A percentile compares a stretch with the other conserved stretches of the same genome.
phyloP scores from a whole-genome alignment of 2,113 vertebrate genomes.

The Brachyhypopomus gauderio region DNA sequence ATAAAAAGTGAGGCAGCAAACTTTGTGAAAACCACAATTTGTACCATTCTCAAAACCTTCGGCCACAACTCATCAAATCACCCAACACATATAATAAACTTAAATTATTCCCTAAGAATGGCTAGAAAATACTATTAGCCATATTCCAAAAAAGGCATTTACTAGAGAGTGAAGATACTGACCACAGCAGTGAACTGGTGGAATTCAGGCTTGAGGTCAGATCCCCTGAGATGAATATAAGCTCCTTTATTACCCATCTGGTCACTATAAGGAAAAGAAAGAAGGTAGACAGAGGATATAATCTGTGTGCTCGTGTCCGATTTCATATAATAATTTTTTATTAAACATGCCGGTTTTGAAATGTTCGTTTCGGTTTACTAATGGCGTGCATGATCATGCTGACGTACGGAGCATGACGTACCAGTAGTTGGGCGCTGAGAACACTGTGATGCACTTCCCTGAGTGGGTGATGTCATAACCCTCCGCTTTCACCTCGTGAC shows the following conservation, averaged over 20 bases:
- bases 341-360: too few relatives aligned
- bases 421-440: slow-evolving; percentile 98
- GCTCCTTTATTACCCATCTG: slow-evolving; percentile 97
- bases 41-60: too few relatives aligned
- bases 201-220: slow-evolving; percentile 90
- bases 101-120: neutral
- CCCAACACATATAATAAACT: neutral
- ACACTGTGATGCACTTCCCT: slow-evolving; percentile 93
- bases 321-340: too few relatives aligned
- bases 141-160: neutral
- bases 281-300: neutral
- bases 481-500: slow-evolving; percentile 92
- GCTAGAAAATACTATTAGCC: neutral
- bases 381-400: too few relatives aligned
- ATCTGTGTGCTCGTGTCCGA: too few relatives aligned
- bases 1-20: too few relatives aligned
- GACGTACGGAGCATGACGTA: slow-evolving; percentile 56
- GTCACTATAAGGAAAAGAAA: slow-evolving; percentile 74
- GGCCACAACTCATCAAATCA: too few relatives aligned
- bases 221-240: slow-evolving; percentile 93
- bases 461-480: slow-evolving; percentile 93
- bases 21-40: too few relatives aligned
- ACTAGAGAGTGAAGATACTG: slow-evolving; percentile 63
- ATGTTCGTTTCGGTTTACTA: too few relatives aligned
- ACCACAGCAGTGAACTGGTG: slow-evolving; percentile 98